phyloP scores from a whole-genome alignment of 2,888 invertebrate species.

The Drosophila neotestacea region DNA sequence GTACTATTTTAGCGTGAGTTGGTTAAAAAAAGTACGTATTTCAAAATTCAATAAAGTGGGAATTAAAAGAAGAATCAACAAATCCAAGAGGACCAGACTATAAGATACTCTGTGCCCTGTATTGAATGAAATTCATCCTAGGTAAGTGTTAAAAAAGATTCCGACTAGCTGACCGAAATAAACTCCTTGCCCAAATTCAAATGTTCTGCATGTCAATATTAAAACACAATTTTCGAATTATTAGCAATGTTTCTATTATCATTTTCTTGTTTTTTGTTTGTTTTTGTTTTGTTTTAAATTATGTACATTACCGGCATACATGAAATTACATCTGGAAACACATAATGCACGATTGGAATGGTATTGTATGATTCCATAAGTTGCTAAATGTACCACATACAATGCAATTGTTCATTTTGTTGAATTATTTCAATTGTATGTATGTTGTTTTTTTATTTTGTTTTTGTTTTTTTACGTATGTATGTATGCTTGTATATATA shows the following conservation, averaged over 20 bases:
- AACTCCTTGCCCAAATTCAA: neutral
- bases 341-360: conserved; percentile 61
- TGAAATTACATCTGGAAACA: conserved; percentile 49
- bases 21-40: too few relatives aligned
- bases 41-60: too few relatives aligned
- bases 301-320: conserved; percentile 59
- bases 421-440: conserved; percentile 13
- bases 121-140: too few relatives aligned
- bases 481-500: conserved; percentile 56
- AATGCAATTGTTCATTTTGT: conserved; percentile 32
- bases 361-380: conserved; percentile 50
- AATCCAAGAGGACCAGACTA: too few relatives aligned
- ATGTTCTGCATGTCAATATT: neutral
- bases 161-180: too few relatives aligned
- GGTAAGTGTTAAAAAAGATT: too few relatives aligned
- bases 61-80: too few relatives aligned
- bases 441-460: neutral
- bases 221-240: conserved; percentile 5
- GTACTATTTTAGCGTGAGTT: too few relatives aligned
- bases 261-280: conserved; percentile 10
- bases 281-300: conserved; percentile 26
- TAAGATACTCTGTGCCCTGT: too few relatives aligned
- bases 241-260: conserved; percentile 71
- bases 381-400: conserved; percentile 49
- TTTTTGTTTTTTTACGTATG: conserved; percentile 20